A percentile compares a stretch with the other conserved stretches of the same genome.
These are phyloP conservation scores for Mormyrus proboscirostris DNA, from an alignment of 2,797 vertebrate species.

Conservation along the genomic window DNA sequence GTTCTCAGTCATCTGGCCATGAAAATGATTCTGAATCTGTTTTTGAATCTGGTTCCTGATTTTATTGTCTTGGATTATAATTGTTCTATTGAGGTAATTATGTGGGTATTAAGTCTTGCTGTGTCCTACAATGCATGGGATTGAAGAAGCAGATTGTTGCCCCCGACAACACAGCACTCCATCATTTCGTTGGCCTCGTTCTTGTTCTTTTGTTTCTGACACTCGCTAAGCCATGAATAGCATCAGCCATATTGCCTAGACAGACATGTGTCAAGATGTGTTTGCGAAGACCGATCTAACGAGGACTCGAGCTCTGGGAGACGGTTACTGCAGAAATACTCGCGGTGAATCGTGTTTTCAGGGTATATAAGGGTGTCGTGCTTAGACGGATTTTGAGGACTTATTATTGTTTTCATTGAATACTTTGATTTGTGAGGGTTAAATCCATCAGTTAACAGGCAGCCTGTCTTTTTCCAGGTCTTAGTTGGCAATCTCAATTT, in stretches of 20 bases:
- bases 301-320: not conserved
- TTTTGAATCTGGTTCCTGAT: not conserved
- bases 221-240: not conserved
- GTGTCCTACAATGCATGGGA: not conserved
- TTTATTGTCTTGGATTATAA: not conserved
- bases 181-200: not conserved
- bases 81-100: conserved; percentile 1
- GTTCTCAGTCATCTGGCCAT: not conserved
- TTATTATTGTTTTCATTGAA: not conserved
- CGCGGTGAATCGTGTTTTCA: not conserved
- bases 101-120: not conserved
- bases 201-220: not conserved
- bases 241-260: conserved; percentile 5
- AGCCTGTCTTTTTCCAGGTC: not conserved
- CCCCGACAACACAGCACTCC: not conserved
- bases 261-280: conserved; percentile 4
- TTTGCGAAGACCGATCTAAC: not conserved
- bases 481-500: not conserved
- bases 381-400: not conserved
- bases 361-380: not conserved
- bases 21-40: not conserved
- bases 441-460: not conserved
- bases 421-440: conserved; percentile 7
- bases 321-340: not conserved
- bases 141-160: not conserved